A percentile compares a stretch with the other conserved stretches of the same genome.
phyloP scores from a whole-genome alignment of 2,888 invertebrate species.

The Rhagium mordax region DNA sequence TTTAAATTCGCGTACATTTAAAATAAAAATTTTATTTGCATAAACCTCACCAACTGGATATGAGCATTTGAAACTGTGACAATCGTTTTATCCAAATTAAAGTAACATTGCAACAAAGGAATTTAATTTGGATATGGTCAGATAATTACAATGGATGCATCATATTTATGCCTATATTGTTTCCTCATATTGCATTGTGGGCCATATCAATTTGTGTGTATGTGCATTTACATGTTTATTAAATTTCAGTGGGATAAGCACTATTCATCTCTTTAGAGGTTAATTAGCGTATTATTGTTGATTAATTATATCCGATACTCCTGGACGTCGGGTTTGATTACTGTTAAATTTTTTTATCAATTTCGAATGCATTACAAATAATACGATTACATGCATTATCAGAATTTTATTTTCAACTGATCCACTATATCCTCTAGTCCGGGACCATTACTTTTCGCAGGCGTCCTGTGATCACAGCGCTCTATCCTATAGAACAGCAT shows the following conservation, averaged over 20 bases:
- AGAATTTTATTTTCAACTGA: too few relatives aligned
- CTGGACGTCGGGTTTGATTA: too few relatives aligned
- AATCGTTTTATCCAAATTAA: not conserved
- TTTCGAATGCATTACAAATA: too few relatives aligned
- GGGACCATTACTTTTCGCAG: too few relatives aligned
- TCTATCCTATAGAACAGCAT: too few relatives aligned
- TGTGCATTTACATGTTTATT: not conserved
- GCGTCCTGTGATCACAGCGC: too few relatives aligned
- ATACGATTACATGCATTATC: too few relatives aligned
- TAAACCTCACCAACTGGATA: not conserved
- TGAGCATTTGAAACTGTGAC: not conserved
- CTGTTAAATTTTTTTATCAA: too few relatives aligned
- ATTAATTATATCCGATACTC: too few relatives aligned
- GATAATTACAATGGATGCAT: not conserved
- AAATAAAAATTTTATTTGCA: not conserved
- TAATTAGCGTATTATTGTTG: not conserved
- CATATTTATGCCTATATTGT: not conserved
- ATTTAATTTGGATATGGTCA: constrained; percentile 6
- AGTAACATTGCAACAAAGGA: constrained; percentile 1
- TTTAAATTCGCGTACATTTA: not conserved
- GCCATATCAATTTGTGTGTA: not conserved
- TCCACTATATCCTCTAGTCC: too few relatives aligned
- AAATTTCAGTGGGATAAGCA: not conserved
- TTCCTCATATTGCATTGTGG: not conserved
- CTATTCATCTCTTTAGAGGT: not conserved